phyloP scores from a whole-genome alignment of 2,113 vertebrate genomes.

The Haemorhous mexicanus region DNA sequence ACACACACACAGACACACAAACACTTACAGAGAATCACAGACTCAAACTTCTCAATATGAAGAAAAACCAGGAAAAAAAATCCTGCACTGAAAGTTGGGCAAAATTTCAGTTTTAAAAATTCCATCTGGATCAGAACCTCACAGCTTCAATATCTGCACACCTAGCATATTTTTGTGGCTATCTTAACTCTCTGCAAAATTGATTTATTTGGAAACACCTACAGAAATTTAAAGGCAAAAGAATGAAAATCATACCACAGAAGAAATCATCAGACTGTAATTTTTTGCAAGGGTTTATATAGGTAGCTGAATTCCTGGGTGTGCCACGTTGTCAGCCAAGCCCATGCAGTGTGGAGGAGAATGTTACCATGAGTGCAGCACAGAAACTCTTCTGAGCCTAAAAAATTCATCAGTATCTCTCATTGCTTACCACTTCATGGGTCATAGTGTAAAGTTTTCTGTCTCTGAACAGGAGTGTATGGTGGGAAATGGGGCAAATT shows the following conservation, averaged over 20 bases:
- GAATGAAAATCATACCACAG: not conserved
- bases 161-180: not conserved
- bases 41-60: not conserved
- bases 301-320: not conserved
- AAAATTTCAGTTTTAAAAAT: not conserved
- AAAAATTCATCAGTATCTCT: not conserved
- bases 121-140: not conserved
- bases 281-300: not conserved
- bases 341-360: fast-evolving
- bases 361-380: not conserved
- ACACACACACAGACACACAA: not conserved
- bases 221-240: not conserved
- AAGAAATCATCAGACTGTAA: not conserved
- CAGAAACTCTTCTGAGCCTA: not conserved
- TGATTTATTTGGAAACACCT: not conserved
- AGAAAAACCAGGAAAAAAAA: not conserved
- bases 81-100: not conserved
- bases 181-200: not conserved
- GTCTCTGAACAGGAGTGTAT: not conserved
- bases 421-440: not conserved
- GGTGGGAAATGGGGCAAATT: not conserved
- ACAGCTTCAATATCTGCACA: not conserved
- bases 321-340: not conserved
- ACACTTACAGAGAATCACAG: not conserved
- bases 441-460: not conserved